phyloP scores from a whole-genome alignment of 2,113 vertebrate species.

The Azemiops feae region DNA sequence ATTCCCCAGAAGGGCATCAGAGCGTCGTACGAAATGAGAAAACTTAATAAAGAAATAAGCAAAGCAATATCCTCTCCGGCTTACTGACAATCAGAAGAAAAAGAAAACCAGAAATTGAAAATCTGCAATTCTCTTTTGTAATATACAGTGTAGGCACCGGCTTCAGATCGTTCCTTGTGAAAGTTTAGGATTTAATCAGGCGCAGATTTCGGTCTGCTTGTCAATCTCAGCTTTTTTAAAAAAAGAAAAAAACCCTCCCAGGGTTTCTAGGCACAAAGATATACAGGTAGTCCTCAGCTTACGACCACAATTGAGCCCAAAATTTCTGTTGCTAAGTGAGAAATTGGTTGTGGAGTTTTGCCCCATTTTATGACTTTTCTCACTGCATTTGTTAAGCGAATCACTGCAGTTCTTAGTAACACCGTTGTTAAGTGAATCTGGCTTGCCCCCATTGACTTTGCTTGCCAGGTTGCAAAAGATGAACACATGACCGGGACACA shows the following conservation, averaged over 20 bases:
- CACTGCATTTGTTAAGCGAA: too few species aligned
- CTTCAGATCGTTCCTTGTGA: background rate
- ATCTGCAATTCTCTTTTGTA: background rate
- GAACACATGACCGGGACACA: too few species aligned
- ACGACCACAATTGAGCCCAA: background rate
- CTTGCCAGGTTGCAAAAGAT: too few species aligned
- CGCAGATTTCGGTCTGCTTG: background rate
- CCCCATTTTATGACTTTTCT: too few species aligned
- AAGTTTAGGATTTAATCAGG: background rate
- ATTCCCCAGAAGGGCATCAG: background rate
- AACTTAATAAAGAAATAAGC: background rate
- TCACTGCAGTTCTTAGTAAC: too few species aligned
- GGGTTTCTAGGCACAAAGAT: background rate
- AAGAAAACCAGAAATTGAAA: background rate
- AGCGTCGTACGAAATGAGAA: too few species aligned
- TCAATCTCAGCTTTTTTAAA: background rate
- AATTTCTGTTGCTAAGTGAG: background rate
- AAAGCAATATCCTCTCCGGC: background rate
- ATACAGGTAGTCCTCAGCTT: background rate
- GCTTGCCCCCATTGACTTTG: too few species aligned
- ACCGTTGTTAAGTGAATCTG: too few species aligned
- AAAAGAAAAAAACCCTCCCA: background rate
- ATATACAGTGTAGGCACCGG: too few species aligned
- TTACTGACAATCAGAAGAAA: background rate
- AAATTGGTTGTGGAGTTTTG: background rate